These are phyloP conservation scores for Coleophora deauratella DNA, from an alignment of 2,888 invertebrate species.

Conservation along the genomic window DNA sequence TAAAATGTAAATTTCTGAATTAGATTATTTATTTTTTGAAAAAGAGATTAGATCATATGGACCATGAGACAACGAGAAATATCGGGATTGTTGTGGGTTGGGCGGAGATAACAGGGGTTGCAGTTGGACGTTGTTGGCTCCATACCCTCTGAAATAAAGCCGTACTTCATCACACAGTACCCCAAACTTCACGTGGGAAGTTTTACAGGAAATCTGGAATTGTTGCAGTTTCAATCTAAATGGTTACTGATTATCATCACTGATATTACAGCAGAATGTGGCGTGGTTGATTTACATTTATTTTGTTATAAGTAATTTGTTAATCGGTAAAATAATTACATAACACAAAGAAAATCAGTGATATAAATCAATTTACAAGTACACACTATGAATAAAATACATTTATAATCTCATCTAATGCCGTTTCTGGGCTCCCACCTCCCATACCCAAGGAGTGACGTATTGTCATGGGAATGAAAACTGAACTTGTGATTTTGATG, in stretches of 20 bases:
- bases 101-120: constrained; percentile 66
- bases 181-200: constrained; percentile 28
- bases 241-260: background rate
- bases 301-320: too few species aligned
- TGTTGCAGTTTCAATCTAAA: constrained; percentile 52
- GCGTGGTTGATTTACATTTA: too few species aligned
- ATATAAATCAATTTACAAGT: too few species aligned
- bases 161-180: constrained; percentile 63
- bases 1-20: constrained; percentile 63
- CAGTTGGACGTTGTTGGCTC: constrained; percentile 62
- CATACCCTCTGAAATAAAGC: constrained; percentile 73
- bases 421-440: too few species aligned
- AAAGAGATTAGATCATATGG: constrained; percentile 72
- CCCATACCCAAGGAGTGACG: too few species aligned
- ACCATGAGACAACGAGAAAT: constrained; percentile 78
- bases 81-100: constrained; percentile 76
- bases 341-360: too few species aligned
- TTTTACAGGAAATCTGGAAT: constrained; percentile 41
- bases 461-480: too few species aligned
- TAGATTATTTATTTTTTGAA: constrained; percentile 32
- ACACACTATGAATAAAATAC: too few species aligned
- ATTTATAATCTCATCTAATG: too few species aligned
- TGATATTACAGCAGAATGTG: background rate
- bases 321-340: too few species aligned
- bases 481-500: too few species aligned